Base-by-base conservation (phyloP, 2,797 vertebrate species). In the Poecile montanus region DNA sequence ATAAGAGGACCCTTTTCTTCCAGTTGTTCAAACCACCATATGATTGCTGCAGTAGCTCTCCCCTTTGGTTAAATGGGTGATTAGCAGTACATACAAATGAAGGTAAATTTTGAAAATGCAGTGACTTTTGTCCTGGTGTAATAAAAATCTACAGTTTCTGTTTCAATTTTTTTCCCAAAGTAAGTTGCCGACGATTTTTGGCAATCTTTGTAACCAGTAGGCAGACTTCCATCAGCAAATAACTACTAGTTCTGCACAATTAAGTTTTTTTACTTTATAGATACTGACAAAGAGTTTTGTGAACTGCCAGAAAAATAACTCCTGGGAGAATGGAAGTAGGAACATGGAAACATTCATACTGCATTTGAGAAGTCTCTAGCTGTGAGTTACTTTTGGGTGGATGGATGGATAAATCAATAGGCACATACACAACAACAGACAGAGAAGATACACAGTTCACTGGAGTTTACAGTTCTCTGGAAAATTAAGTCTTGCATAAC, bases 401-500 rank as follows among this genome's bases (percentile, higher is more conserved):
- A 61, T 65, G 22, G 34, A 61, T 67, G 20, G 25, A 7, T 65
- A 96, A 93, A 95, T 94, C 86, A 94, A 83, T 54, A 58, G 44
- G 22, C 53, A 75, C 30, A 58, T 79, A 93, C 96, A 95, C 88
- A 97, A 81, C 72, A 93, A 94, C 38, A 89, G 85, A 38, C 40
- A 76, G 67, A 76, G 70, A 89, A 85, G 91, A 88, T 57, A 74
- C 47, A 91, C 86, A 94, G 68, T 73, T 95, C 89, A 95, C 83
- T 86, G 85, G 80, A 57, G 60, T 92, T 94, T 85, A 93, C 60
- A 78, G 80, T 57, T 88, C 92, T 94, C 82, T 80, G 70, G 57
- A 93, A 93, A 91, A 57, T 40, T 47, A 81, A 89, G 74, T 89
- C 54, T 89, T 91, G 70, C 88, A 13, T 75, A 92, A 67, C 56